Evolutionary conservation across 2,113 vertebrate species (phyloP).

Genomic region (Carassius carassius): DNA sequence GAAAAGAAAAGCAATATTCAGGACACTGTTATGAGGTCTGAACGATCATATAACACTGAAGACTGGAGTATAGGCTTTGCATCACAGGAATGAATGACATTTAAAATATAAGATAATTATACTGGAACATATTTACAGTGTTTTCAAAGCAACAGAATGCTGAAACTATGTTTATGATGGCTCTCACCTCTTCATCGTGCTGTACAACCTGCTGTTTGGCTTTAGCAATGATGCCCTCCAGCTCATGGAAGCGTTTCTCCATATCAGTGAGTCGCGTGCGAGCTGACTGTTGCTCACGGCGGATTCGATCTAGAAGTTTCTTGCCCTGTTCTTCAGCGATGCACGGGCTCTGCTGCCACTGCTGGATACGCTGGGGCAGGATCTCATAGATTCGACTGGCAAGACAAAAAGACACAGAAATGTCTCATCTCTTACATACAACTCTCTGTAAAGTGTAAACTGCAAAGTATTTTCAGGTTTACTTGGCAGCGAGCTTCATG

Average conservation of each 20-base stretch:
- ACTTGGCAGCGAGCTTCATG: conserved; percentile 94
- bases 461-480: conserved; percentile 48
- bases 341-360: conserved; percentile 81
- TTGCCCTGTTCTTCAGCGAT: conserved; percentile 95
- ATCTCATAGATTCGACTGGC: conserved; percentile 92
- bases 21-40: neutral
- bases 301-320: conserved; percentile 91
- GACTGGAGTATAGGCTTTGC: too few species aligned
- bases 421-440: neutral
- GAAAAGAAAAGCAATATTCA: neutral
- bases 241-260: conserved; percentile 92
- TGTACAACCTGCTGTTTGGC: conserved; percentile 92
- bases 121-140: neutral
- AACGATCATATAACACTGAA: too few species aligned
- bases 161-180: neutral
- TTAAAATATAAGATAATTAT: too few species aligned
- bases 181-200: conserved; percentile 88
- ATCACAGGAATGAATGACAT: too few species aligned
- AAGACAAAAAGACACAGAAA: neutral
- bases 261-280: conserved; percentile 89
- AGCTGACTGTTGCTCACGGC: conserved; percentile 89
- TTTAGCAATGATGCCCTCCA: conserved; percentile 90
- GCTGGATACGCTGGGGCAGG: conserved; percentile 93
- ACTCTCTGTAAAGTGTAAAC: neutral
- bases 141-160: neutral